Conservation (phyloP, 64 coral and sea anemone genomes). For the Dendrophyllia cribrosa region DNA sequence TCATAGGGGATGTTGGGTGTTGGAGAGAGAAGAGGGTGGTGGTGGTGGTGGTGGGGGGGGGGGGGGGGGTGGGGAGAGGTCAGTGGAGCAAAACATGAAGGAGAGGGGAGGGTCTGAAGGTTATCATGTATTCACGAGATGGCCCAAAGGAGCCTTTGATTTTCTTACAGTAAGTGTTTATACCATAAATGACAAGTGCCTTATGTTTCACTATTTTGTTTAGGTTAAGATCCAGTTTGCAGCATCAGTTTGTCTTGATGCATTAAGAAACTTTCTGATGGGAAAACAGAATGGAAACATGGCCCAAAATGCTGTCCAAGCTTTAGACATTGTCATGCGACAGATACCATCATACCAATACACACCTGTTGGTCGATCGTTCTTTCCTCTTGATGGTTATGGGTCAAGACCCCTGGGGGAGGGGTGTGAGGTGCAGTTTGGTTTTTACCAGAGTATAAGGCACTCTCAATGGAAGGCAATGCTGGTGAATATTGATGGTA, state of each 20-base stretch:
- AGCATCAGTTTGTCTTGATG: slow-evolving; percentile 56
- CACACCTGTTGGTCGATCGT: slow-evolving; percentile 79
- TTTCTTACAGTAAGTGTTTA: too few species aligned
- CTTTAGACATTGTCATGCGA: slow-evolving; percentile 84
- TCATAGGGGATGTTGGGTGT: too few species aligned
- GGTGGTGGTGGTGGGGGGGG: too few species aligned
- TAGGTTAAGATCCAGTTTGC: slow-evolving; percentile 93
- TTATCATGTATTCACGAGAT: too few species aligned
- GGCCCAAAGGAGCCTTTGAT: too few species aligned
- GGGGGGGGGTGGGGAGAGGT: too few species aligned
- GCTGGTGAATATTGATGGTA: slow-evolving; percentile 97
- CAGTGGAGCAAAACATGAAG: too few species aligned
- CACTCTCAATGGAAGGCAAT: slow-evolving; percentile 93
- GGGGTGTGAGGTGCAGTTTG: slow-evolving; percentile 86
- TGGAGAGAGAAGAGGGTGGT: too few species aligned
- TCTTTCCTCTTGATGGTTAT: slow-evolving; percentile 66
- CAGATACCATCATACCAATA: slow-evolving; percentile 69
- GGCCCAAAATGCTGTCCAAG: slow-evolving; percentile 66
- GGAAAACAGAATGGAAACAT: slow-evolving; percentile 32
- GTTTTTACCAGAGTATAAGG: slow-evolving; percentile 87
- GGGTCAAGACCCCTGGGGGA: slow-evolving; percentile 60
- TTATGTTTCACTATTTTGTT: neutral
- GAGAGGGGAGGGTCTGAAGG: too few species aligned
- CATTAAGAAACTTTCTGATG: slow-evolving; percentile 68
- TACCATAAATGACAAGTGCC: neutral